Base-by-base conservation (phyloP, 2,797 vertebrate genomes). In the Lepilemur ruficaudatus region DNA sequence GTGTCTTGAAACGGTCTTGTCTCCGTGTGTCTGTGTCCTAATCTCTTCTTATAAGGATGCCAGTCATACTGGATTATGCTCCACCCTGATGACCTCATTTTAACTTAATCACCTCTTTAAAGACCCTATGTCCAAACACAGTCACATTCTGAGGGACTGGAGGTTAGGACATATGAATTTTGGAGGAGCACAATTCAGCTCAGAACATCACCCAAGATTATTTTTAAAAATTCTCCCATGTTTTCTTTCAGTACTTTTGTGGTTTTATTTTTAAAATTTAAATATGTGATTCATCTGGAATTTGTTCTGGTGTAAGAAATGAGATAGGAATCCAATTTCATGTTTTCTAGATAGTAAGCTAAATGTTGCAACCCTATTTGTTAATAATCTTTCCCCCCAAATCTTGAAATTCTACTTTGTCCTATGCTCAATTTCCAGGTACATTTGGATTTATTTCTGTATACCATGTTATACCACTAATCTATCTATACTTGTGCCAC, bases 231-330 rank as follows among this genome's bases (percentile, higher is more conserved):
- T 93, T 86, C 43, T 59, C 41, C 67, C 32, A 14, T 76, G 18
- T 78, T 86, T 88, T 70, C 10, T 25, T 85, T 55, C 25, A 65
- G 8, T 73, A 70, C 43, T 76, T 90, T 65, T 76, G 69, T 41
- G 32, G 12, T 86, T 86, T 96, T 70, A 90, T 82, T 96, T 95
- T 72, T 87, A 93, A 70, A 78, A 50, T 41, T 57, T 82, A 91
- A 96, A 90, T 76, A 91, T 57, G 70, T 92, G 50, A 89, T 50
- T 52, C 43, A 87, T 73, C 79, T 80, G 57, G 67, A 93, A 70
- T 91, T 96, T 79, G 30, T 80, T 70, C 94, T 43, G 43, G n/a
- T 63, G 23, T 85, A 96, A 93, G 43, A 38, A 76, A 81, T 76
- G 48, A 93, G 28, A 65, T 89, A 72, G 2, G 35, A 32, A 94